Percentiles rank a stretch among this genome's conserved stretches.
phyloP scores from a whole-genome alignment of 2,113 vertebrate genomes.

The Glaucomys volans region DNA sequence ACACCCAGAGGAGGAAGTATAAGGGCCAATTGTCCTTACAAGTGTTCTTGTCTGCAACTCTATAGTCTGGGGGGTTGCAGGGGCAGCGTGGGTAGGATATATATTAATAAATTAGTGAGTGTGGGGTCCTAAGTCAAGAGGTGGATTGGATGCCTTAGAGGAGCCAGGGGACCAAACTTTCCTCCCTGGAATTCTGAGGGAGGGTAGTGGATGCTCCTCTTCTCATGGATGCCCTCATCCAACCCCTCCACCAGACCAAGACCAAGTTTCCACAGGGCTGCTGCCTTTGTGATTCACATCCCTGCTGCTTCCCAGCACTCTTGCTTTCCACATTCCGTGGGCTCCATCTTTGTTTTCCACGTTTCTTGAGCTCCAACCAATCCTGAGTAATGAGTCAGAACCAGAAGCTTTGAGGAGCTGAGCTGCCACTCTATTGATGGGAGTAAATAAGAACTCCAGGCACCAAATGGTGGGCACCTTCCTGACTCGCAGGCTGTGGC shows the following conservation, averaged over 20 bases:
- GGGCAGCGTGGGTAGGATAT: not conserved
- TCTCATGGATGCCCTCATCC: not conserved
- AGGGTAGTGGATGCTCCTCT: not conserved
- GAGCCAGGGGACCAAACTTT: not conserved
- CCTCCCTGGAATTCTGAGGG: not conserved
- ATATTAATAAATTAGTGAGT: not conserved
- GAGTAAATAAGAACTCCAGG: not conserved
- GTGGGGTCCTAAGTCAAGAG: not conserved
- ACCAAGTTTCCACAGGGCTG: not conserved
- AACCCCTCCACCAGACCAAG: not conserved
- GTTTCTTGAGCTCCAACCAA: constrained; percentile 4
- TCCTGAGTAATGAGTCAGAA: constrained; percentile 42
- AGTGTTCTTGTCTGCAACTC: not conserved
- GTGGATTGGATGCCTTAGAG: not conserved
- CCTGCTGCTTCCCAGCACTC: not conserved
- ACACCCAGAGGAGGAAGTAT: constrained; percentile 56
- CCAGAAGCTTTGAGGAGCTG: not conserved
- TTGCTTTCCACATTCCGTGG: constrained; percentile 34
- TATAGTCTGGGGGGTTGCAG: not conserved
- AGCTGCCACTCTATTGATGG: not conserved
- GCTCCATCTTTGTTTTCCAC: not conserved
- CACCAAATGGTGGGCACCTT: not conserved
- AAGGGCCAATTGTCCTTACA: not conserved
- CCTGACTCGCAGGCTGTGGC: not conserved
- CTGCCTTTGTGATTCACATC: not conserved